These are phyloP conservation scores for Pithys albifrons DNA, from an alignment of 2,113 vertebrate species.

Conservation along the genomic window DNA sequence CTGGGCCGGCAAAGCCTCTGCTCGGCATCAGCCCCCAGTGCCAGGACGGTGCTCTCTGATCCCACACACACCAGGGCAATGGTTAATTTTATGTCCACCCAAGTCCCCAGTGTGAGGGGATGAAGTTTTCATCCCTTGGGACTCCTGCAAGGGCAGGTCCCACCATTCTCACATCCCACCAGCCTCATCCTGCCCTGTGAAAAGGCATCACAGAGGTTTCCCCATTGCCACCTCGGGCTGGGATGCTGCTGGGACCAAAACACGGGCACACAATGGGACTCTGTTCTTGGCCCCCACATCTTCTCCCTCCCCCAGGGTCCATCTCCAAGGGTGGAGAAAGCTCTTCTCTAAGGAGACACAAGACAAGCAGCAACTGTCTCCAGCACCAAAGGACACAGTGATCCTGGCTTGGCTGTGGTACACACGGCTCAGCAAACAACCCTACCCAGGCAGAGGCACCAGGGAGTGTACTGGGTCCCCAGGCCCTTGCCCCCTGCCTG, in stretches of 20 bases:
- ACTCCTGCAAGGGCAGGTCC: neutral
- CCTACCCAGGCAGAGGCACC: fast-evolving
- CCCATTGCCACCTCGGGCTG: fast-evolving
- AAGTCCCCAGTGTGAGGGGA: fast-evolving
- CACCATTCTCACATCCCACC: fast-evolving
- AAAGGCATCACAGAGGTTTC: neutral
- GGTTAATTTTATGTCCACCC: neutral
- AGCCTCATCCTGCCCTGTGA: fast-evolving
- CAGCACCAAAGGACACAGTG: neutral
- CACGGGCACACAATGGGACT: neutral
- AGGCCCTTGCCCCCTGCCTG: fast-evolving
- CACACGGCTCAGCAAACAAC: neutral
- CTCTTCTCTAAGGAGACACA: neutral
- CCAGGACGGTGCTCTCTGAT: fast-evolving
- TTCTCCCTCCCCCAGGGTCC: neutral
- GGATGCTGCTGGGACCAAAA: neutral
- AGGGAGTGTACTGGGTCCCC: fast-evolving
- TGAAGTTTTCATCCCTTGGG: neutral
- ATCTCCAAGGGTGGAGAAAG: neutral
- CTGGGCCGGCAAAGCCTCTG: neutral
- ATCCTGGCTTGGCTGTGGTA: neutral
- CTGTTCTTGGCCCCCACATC: neutral
- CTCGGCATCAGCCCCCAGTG: fast-evolving
- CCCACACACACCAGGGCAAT: fast-evolving
- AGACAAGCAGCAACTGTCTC: neutral